Base-by-base conservation (phyloP, 2,888 invertebrate species). In the Pseudanteris insignis region DNA sequence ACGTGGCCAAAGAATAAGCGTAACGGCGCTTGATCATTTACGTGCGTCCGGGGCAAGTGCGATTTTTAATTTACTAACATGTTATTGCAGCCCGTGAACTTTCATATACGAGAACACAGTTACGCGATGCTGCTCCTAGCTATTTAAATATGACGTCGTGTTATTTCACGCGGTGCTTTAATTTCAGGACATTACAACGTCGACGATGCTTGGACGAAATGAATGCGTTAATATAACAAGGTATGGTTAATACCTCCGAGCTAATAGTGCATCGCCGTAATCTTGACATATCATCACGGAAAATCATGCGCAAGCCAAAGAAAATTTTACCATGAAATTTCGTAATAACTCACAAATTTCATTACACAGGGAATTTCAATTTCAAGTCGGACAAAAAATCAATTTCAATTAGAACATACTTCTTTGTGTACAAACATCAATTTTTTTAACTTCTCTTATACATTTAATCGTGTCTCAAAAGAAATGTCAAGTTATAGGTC, bases 381-480 rank as follows among this genome's bases (percentile, higher is more conserved):
- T 53, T 43, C 43, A 53, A 37, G n/a, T 40, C n/a, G n/a, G n/a
- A n/a, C n/a, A n/a, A n/a, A n/a, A n/a, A n/a, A n/a, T n/a, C n/a
- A n/a, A n/a, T n/a, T n/a, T n/a, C n/a, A n/a, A n/a, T n/a, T n/a
- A n/a, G n/a, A n/a, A n/a, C n/a, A n/a, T n/a, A n/a, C n/a, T n/a
- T n/a, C n/a, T 53, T 36, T 38, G 25, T 44, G 32, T 44, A 32
- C 37, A 38, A 4, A 43, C 34, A 14, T 44, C 30, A 30, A n/a
- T 6, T 13, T 36, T 44, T 9, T 37, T 33, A 53, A 37, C 53
- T 44, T 53, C 38, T 37, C 38, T 37, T 30, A 21, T 37, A 37
- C 44, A 53, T 44, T 53, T 44, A 53, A 44, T n/a, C 43, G 2
- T 32, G 44, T 41, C 21, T 44, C 32, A 53, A 53, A 53, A 33